Evolutionary conservation across 2,888 invertebrate genomes (phyloP).

Genomic region (Agelastica alni): DNA sequence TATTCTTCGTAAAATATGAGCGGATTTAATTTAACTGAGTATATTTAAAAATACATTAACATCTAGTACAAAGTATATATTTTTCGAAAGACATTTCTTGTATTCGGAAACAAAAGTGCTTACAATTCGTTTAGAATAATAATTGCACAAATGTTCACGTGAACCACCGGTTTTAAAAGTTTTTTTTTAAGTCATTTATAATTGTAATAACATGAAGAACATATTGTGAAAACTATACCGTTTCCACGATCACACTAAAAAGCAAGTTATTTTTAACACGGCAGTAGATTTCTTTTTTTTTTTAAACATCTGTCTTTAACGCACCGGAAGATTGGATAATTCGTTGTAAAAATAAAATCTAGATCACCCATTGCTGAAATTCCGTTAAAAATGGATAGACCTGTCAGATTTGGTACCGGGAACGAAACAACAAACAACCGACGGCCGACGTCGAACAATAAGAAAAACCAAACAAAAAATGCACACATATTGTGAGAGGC

Average conservation of each 20-base stretch:
- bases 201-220: conserved; percentile 42
- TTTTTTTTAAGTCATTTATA: conserved; percentile 25
- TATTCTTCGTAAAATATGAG: neutral
- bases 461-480: too few species aligned
- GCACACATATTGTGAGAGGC: too few species aligned
- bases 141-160: conserved; percentile 44
- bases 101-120: conserved; percentile 38
- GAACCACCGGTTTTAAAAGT: conserved; percentile 34
- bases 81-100: conserved; percentile 39
- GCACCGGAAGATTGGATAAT: conserved; percentile 46
- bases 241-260: conserved; percentile 33
- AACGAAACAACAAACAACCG: conserved; percentile 13
- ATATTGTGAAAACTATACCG: conserved; percentile 29
- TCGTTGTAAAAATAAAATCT: conserved; percentile 53
- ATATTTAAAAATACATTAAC: conserved; percentile 40
- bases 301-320: conserved; percentile 30
- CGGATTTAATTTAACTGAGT: conserved; percentile 47
- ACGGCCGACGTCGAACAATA: too few species aligned
- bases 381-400: conserved; percentile 41
- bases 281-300: conserved; percentile 44
- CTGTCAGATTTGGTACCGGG: neutral
- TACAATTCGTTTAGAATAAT: conserved; percentile 43
- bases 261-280: conserved; percentile 37
- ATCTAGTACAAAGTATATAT: conserved; percentile 47
- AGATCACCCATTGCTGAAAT: conserved; percentile 48